Conservation (phyloP, 1,140 invertebrate species). For the Meloidogyne chitwoodi region DNA sequence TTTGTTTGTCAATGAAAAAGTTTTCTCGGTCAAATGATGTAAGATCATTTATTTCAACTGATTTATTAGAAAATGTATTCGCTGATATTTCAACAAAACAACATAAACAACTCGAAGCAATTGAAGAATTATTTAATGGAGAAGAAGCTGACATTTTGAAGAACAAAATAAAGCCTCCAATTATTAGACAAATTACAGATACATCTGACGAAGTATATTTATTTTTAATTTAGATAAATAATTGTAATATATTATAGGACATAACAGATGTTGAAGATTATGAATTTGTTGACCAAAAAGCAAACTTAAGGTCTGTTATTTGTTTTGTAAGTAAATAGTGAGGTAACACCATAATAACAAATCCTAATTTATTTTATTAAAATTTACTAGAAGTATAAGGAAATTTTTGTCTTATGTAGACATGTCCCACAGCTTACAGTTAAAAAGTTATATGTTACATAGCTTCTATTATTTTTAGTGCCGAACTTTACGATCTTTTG, state of each 20-base stretch:
- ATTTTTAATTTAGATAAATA: not conserved
- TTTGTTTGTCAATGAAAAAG: not conserved
- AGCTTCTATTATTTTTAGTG: not conserved
- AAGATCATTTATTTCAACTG: not conserved
- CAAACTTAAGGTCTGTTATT: slow-evolving; percentile 6
- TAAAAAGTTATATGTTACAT: too few species aligned
- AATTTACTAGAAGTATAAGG: too few species aligned
- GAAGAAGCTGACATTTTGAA: not conserved
- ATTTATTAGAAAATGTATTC: not conserved
- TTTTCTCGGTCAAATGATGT: not conserved
- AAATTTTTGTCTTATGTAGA: too few species aligned
- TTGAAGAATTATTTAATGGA: not conserved
- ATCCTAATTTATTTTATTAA: too few species aligned
- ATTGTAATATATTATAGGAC: not conserved
- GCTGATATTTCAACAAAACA: not conserved
- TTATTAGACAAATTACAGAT: not conserved
- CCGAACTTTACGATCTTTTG: slow-evolving; percentile 9
- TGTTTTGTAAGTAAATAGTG: too few species aligned
- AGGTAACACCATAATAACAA: too few species aligned
- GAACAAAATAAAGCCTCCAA: not conserved
- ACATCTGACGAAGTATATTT: not conserved
- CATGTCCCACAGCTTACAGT: too few species aligned
- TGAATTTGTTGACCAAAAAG: not conserved
- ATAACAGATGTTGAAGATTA: slow-evolving; percentile 1
- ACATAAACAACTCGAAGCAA: not conserved